Conservation (phyloP, 2,797 vertebrate species). For the Danio aesculapii region DNA sequence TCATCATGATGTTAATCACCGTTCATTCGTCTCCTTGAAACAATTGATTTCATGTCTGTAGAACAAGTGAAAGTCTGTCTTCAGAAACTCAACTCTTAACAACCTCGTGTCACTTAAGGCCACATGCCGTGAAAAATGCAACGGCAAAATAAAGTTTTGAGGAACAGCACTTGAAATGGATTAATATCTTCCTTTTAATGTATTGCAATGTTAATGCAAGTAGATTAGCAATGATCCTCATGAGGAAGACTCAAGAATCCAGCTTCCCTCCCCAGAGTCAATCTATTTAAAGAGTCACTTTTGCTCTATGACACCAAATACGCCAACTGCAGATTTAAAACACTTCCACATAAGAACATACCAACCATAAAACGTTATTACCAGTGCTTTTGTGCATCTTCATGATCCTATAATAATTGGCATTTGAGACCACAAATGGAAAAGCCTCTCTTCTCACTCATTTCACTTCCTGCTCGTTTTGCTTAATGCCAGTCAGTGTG, state of each 20-base stretch:
- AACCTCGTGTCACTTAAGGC: not conserved
- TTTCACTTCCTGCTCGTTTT: slow-evolving; percentile 8
- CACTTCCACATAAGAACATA: not conserved
- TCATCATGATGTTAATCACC: slow-evolving; percentile 41
- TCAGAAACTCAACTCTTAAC: slow-evolving; percentile 24
- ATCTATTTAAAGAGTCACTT: slow-evolving; percentile 7
- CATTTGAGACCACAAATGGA: not conserved
- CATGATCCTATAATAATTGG: not conserved
- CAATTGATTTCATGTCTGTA: not conserved
- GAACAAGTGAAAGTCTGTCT: slow-evolving; percentile 27
- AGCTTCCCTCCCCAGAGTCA: not conserved
- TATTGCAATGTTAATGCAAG: not conserved
- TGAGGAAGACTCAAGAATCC: not conserved
- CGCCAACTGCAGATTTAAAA: slow-evolving; percentile 25
- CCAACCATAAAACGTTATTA: not conserved
- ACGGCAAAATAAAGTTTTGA: not conserved
- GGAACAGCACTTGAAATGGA: not conserved
- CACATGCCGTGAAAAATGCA: not conserved
- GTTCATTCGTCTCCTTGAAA: slow-evolving; percentile 8
- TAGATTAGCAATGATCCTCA: not conserved
- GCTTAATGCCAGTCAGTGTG: not conserved
- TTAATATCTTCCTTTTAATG: not conserved
- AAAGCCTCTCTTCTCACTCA: not conserved
- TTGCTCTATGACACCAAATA: not conserved
- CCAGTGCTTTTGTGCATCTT: not conserved